These are phyloP conservation scores for Eupsilia transversa DNA, from an alignment of 2,888 invertebrate species.

Conservation along the genomic window DNA sequence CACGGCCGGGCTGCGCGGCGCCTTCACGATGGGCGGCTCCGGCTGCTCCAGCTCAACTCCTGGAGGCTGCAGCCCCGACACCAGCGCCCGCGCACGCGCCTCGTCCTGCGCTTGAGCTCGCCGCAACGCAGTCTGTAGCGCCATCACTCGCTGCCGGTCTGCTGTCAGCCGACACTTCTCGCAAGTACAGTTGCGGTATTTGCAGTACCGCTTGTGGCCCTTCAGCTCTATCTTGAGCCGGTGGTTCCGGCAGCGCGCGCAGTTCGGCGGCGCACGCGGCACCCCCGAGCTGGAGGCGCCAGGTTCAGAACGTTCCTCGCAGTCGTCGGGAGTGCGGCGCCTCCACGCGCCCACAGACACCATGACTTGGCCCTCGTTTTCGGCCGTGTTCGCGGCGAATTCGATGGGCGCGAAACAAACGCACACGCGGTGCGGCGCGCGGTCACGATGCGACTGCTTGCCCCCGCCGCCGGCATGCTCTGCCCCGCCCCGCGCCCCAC, in stretches of 20 bases:
- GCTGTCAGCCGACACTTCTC: constrained; percentile 96
- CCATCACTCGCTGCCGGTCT: constrained; percentile 97
- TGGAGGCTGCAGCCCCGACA: constrained; percentile 83
- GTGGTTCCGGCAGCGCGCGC: constrained; percentile 98
- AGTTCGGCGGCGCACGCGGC: constrained; percentile 96
- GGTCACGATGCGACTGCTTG: constrained; percentile 86
- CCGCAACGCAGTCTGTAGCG: constrained; percentile 95
- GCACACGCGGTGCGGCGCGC: constrained; percentile 81
- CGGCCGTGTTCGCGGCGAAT: constrained; percentile 83
- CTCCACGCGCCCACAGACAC: constrained; percentile 88
- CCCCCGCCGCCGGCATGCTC: constrained; percentile 74
- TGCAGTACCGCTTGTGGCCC: constrained; percentile 98
- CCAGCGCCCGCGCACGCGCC: constrained; percentile 89
- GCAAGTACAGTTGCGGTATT: constrained; percentile 95
- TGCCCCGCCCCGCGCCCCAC: constrained; percentile 79
- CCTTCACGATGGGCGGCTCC: constrained; percentile 86
- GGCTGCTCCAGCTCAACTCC: constrained; percentile 87
- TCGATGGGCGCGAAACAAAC: constrained; percentile 83
- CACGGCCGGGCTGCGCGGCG: constrained; percentile 83
- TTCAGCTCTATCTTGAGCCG: constrained; percentile 96
- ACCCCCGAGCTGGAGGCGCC: constrained; percentile 90
- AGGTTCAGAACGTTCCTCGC: constrained; percentile 87
- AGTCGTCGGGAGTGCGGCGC: constrained; percentile 87
- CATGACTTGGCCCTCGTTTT: constrained; percentile 79
- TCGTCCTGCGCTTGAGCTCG: constrained; percentile 97